Percentiles rank a stretch among this genome's conserved stretches.
Evolutionary conservation across 2,888 invertebrate species (phyloP).

Genomic region (Apamea anceps): DNA sequence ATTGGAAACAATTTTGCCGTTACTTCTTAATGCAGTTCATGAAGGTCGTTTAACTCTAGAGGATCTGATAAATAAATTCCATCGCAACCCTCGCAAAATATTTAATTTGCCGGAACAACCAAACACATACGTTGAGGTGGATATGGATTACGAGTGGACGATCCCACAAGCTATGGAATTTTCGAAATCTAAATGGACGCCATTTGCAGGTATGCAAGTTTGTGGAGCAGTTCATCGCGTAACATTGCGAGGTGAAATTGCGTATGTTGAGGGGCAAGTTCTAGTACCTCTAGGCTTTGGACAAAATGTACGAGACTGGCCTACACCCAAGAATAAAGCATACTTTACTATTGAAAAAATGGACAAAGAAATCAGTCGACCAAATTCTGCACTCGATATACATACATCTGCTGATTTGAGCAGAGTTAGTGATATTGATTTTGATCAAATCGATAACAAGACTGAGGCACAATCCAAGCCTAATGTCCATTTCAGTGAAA

Average conservation of each 20-base stretch:
- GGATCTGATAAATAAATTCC: slow-evolving; percentile 97
- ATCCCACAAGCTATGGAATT: slow-evolving; percentile 95
- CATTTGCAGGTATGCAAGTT: slow-evolving; percentile 97
- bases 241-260: slow-evolving; percentile 98
- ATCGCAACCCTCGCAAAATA: slow-evolving; percentile 98
- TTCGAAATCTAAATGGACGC: slow-evolving; percentile 99
- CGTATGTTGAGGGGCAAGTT: slow-evolving; percentile 98
- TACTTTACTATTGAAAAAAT: slow-evolving; percentile 80
- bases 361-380: slow-evolving; percentile 88
- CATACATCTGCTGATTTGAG: slow-evolving; percentile 81
- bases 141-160: slow-evolving; percentile 97
- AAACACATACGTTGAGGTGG: slow-evolving; percentile 99
- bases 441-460: slow-evolving; percentile 82
- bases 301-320: slow-evolving; percentile 95
- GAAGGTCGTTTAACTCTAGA: slow-evolving; percentile 96
- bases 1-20: slow-evolving; percentile 98
- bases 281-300: slow-evolving; percentile 97
- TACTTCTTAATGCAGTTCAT: slow-evolving; percentile 98
- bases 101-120: slow-evolving; percentile 99
- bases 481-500: slow-evolving; percentile 91
- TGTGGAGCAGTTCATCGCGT: slow-evolving; percentile 98
- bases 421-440: slow-evolving; percentile 82
- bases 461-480: slow-evolving; percentile 81
- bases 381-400: slow-evolving; percentile 90
- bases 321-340: slow-evolving; percentile 86